Percentiles rank a stretch among this genome's conserved stretches.
These are phyloP conservation scores for Sus cebifrons DNA, from an alignment of 2,797 vertebrate species.

Conservation along the genomic window DNA sequence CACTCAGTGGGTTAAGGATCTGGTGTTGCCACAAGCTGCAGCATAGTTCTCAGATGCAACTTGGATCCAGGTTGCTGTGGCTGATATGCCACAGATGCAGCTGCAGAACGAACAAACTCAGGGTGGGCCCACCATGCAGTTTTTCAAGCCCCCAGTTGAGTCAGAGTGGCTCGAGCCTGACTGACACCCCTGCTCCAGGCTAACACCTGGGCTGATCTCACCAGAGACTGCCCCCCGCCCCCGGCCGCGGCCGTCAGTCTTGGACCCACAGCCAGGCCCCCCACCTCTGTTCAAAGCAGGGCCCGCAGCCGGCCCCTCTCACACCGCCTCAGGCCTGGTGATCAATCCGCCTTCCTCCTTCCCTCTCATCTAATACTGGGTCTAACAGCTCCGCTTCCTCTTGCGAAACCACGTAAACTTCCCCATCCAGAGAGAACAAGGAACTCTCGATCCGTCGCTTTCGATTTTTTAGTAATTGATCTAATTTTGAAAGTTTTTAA, in stretches of 20 bases:
- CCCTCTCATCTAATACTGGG: fast-evolving
- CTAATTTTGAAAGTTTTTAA: neutral
- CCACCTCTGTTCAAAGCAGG: fast-evolving
- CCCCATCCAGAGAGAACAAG: neutral
- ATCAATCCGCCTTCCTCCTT: neutral
- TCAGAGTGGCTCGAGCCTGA: neutral
- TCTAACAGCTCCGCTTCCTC: neutral
- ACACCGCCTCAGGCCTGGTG: neutral
- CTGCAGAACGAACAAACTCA: no score
- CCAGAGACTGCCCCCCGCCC: neutral
- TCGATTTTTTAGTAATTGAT: neutral
- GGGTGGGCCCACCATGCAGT: no score
- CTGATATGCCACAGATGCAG: no score
- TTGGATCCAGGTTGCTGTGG: no score
- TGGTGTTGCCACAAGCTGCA: no score
- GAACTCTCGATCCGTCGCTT: neutral
- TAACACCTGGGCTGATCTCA: neutral
- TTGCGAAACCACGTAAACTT: neutral
- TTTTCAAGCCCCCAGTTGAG: neutral
- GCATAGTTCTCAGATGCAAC: no score
- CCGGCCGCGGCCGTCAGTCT: no score
- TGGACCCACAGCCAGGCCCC: no score
- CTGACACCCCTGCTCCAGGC: fast-evolving
- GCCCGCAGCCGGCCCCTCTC: neutral
- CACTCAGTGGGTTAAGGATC: no score